phyloP scores from a whole-genome alignment of 2,797 vertebrate species.

The Crax fasciolata region DNA sequence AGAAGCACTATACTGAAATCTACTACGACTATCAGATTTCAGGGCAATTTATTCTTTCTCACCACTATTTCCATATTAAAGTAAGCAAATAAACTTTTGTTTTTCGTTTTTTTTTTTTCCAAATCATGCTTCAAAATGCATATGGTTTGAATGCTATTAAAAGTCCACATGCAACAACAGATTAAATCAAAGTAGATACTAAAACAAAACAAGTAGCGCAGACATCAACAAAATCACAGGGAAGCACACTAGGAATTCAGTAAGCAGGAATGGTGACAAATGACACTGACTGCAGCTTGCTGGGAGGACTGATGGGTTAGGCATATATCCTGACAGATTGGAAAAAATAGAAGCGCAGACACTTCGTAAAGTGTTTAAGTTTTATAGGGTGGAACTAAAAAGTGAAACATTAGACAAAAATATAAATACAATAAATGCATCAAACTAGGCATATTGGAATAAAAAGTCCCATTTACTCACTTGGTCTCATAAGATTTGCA shows the following conservation, averaged over 20 bases:
- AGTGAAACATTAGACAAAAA: background rate
- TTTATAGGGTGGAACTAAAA: background rate
- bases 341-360: background rate
- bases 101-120: background rate
- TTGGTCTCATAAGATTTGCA: fast-evolving
- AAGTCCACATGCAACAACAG: background rate
- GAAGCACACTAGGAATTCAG: background rate
- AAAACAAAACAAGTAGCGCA: background rate
- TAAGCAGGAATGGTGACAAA: background rate
- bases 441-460: background rate
- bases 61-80: background rate
- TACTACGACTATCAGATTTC: background rate
- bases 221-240: background rate
- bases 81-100: background rate
- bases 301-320: background rate
- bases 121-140: background rate
- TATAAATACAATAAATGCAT: background rate
- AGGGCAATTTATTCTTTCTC: background rate
- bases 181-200: background rate
- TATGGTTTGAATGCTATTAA: background rate
- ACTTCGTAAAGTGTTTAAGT: fast-evolving
- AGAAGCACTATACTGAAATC: background rate
- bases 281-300: background rate
- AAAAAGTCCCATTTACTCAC: background rate
- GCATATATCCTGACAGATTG: background rate